Conservation (phyloP, 53 echinoderm and acorn worm genomes). For the Antedon mediterranea region DNA sequence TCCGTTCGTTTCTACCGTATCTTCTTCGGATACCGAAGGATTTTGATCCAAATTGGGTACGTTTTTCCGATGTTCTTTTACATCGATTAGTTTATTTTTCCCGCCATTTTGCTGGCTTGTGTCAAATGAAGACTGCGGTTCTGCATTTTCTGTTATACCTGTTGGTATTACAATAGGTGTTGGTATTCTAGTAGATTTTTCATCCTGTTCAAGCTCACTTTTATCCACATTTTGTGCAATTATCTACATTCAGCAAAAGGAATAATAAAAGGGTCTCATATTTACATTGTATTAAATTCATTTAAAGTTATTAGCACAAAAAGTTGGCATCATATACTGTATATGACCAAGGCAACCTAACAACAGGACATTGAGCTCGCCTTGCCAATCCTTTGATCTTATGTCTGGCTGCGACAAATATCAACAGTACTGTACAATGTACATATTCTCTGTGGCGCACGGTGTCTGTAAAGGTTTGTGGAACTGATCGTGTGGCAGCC, state of each 20-base stretch:
- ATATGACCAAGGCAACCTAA: no score
- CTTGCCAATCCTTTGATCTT: no score
- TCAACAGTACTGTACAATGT: no score
- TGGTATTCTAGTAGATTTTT: neutral
- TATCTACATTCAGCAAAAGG: neutral
- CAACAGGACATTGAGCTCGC: no score
- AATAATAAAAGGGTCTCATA: no score
- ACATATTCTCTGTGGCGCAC: no score
- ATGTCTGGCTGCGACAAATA: no score
- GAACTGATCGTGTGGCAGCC: no score
- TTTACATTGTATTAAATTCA: no score
- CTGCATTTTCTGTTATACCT: conserved; percentile 2
- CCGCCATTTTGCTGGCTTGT: neutral
- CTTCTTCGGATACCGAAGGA: neutral
- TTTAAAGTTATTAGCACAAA: no score
- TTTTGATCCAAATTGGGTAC: conserved; percentile 51
- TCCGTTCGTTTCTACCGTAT: neutral
- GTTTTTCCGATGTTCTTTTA: conserved; percentile 47
- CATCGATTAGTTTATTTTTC: neutral
- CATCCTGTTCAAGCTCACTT: neutral
- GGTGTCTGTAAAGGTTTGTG: no score
- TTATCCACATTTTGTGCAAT: neutral
- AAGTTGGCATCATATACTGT: no score
- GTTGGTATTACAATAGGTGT: conserved; percentile 54
- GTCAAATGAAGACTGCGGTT: neutral